Evolutionary conservation across 2,797 vertebrate species (phyloP), one percentile per base, ranked within the genome.

Genomic region (Echiichthys vipera): DNA sequence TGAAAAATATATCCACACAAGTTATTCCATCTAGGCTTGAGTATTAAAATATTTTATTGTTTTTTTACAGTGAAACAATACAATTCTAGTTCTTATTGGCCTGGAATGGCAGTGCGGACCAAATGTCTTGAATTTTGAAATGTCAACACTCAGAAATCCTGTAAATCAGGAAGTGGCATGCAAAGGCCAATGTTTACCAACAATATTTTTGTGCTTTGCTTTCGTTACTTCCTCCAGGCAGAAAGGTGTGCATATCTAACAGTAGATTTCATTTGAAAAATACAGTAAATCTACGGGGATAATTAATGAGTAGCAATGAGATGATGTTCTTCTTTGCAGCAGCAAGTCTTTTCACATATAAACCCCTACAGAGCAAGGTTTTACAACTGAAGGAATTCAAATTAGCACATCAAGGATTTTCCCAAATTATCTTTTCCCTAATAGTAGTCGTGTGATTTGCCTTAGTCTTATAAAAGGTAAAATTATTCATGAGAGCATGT

Each of bases 351-450:
- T 50, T 53, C 50, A 29, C 17, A 49, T 30, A 36, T 14, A 73
- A 72, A 43, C 56, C 10, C 29, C n/a, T 46, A 29, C 36, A 50
- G 13, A 50, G 45, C 29, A n/a, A 18, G 4, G n/a, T n/a, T 72
- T 65, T 42, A 66, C 3, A 8, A 74, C 63, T 71, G 34, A 25
- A 68, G 39, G 27, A 56, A 68, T 70, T 81, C 10, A 72, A 79
- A 83, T 75, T 43, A 63, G 30, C 56, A 78, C 30, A 61, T 81
- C 30, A 78, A 37, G 43, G 47, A 37, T 46, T 53, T 62, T 56
- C 17, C 20, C 2, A 27, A 76, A 77, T 42, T 56, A 36, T 47
- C n/a, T 64, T 70, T 74, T 70, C 45, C 47, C 46, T 55, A 50
- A 67, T 50, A 54, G 30, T 4, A 76, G 46, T 24, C 5, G 20